phyloP scores from a whole-genome alignment of 2,888 invertebrate genomes.

The Drosophila macrospina region DNA sequence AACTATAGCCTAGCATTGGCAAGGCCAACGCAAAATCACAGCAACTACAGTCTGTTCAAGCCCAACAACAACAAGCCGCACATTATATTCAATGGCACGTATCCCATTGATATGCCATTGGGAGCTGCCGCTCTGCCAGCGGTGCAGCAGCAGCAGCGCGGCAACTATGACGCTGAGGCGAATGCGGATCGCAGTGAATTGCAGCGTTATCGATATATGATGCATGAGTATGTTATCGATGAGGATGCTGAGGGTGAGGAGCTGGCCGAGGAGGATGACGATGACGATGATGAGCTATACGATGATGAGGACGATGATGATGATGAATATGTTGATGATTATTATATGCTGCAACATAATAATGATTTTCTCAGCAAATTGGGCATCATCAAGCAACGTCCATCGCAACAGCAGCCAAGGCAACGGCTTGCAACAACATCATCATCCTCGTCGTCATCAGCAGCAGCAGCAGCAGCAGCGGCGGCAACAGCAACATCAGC shows the following conservation, averaged over 20 bases:
- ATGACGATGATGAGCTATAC: constrained; percentile 54
- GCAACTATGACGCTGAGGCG: constrained; percentile 80
- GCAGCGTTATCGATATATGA: constrained; percentile 66
- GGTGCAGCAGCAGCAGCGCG: constrained; percentile 30
- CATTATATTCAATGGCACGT: constrained; percentile 93
- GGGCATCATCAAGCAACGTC: constrained; percentile 55
- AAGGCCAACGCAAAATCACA: constrained; percentile 26
- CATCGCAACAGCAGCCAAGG: constrained; percentile 1
- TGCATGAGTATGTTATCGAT: constrained; percentile 72
- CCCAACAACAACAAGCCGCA: constrained; percentile 39
- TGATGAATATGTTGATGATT: constrained; percentile 57
- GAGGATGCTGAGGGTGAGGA: constrained; percentile 74
- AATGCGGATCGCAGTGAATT: constrained; percentile 69
- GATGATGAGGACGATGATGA: constrained; percentile 62
- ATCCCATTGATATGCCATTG: constrained; percentile 92
- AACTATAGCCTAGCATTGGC: constrained; percentile 44
- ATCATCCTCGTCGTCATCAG: neutral
- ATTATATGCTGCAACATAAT: constrained; percentile 50
- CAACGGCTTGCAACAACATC: constrained; percentile 11
- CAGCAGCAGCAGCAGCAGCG: constrained; percentile 1
- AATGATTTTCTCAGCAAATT: constrained; percentile 59
- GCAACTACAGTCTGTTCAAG: constrained; percentile 51
- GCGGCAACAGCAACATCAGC: constrained; percentile 29
- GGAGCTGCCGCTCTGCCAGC: constrained; percentile 46
- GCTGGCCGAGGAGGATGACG: constrained; percentile 62